Percentiles rank a stretch among this genome's conserved stretches.
phyloP scores from a whole-genome alignment of 2,113 vertebrate species.

The Myanophis thanlyinensis region DNA sequence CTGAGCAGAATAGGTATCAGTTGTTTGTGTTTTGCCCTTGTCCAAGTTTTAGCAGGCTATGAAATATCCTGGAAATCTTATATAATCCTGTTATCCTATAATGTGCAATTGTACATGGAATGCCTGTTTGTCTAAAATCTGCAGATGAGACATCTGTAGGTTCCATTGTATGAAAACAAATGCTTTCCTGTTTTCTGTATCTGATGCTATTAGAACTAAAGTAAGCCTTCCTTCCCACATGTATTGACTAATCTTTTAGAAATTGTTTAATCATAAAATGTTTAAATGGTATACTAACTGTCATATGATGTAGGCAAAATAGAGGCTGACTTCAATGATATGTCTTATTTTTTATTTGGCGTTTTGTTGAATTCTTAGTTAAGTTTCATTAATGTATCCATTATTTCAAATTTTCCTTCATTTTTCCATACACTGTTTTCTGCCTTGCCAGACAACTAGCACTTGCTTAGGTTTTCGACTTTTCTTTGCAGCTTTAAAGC shows the following conservation, averaged over 20 bases:
- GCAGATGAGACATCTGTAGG: conserved; percentile 73
- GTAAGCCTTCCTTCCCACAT: conserved; percentile 64
- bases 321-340: neutral
- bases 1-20: conserved; percentile 49
- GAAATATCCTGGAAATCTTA: conserved; percentile 28
- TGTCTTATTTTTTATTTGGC: neutral
- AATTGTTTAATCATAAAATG: conserved; percentile 50
- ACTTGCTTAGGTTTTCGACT: neutral
- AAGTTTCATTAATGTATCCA: neutral
- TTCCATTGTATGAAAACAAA: conserved; percentile 69
- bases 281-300: conserved; percentile 50
- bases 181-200: conserved; percentile 72
- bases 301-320: neutral
- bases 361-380: neutral
- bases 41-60: conserved; percentile 57
- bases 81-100: conserved; percentile 46
- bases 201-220: conserved; percentile 62
- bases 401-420: neutral
- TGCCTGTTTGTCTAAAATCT: conserved; percentile 61
- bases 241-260: conserved; percentile 41
- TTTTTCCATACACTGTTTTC: neutral
- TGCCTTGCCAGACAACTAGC: neutral
- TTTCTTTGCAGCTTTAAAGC: neutral
- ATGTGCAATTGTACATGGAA: conserved; percentile 38
- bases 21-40: conserved; percentile 39